A percentile compares a stretch with the other conserved stretches of the same genome.
Evolutionary conservation across 2,888 invertebrate genomes (phyloP).

Genomic region (Apoda limacodes): DNA sequence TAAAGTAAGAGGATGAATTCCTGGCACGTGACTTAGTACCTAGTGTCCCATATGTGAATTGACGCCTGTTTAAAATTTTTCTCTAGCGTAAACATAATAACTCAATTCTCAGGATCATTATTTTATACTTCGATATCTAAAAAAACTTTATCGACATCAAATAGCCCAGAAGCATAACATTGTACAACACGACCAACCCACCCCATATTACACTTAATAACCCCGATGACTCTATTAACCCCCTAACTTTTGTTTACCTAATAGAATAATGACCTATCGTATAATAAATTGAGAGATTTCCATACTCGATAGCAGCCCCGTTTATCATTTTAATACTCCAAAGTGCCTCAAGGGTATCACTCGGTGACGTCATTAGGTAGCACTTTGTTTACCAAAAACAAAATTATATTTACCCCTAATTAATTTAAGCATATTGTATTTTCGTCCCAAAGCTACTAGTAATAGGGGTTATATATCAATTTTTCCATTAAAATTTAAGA

Average conservation of each 20-base stretch:
- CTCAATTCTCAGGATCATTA: too few relatives aligned
- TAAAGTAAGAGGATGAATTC: too few relatives aligned
- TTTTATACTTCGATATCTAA: too few relatives aligned
- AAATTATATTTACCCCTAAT: slow-evolving; percentile 6
- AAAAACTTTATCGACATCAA: too few relatives aligned
- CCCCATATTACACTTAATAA: slow-evolving; percentile 43
- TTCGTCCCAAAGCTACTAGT: background rate
- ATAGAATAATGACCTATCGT: slow-evolving; percentile 67
- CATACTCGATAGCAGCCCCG: slow-evolving; percentile 57
- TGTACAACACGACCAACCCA: too few relatives aligned
- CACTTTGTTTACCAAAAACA: slow-evolving; percentile 26
- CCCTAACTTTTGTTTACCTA: slow-evolving; percentile 60
- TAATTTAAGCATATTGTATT: slow-evolving; percentile 7
- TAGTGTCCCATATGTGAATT: too few relatives aligned
- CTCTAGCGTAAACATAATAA: too few relatives aligned
- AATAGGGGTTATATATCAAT: background rate
- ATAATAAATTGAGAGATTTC: slow-evolving; percentile 69
- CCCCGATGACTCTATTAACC: slow-evolving; percentile 60
- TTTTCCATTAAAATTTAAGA: background rate
- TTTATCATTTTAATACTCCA: slow-evolving; percentile 66
- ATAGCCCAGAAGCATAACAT: too few relatives aligned
- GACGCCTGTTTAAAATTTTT: too few relatives aligned
- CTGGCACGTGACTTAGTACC: too few relatives aligned
- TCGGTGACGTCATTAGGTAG: slow-evolving; percentile 52
- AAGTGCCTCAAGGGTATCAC: slow-evolving; percentile 53